Evolutionary conservation across 2,888 invertebrate species (phyloP), one percentile per base, ranked within the genome.

Genomic region (Allophyes oxyacanthae): DNA sequence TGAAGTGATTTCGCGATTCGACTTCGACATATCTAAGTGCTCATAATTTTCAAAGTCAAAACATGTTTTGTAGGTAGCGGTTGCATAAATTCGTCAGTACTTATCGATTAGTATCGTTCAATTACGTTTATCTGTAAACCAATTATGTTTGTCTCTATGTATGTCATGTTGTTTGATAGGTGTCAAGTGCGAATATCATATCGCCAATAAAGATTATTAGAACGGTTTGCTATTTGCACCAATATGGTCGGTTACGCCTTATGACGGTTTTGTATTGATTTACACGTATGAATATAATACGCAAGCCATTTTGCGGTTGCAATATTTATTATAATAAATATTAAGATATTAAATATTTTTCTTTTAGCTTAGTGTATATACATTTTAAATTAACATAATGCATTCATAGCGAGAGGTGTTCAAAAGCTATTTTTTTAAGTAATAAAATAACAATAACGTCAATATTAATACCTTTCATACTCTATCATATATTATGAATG

Each of bases 51-150:
- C 36, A 60, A 57, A 67, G 33, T 26, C 34, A 49, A 48, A 2
- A 37, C 33, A 32, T 37, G 34, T 53, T 56, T 20, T 38, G 14
- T 34, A 54, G 15, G 14, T 34, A 54, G 15, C 14, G 11, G 20
- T 69, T 76, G 51, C 52, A 51, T 57, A 63, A 64, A 50, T 67
- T 49, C 30, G 13, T 55, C 28, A 45, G 56, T 33, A 43, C 15
- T n/a, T n/a, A 26, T 38, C 14, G 41, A 7, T 26, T 52, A n/a
- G 9, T 6, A 20, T 20, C 20, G 4, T 65, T 67, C 64, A 66
- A 73, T 75, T 70, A 61, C 52, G 55, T 70, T 76, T 78, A 66
- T 75, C 75, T 54, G 56, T 48, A 62, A 65, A 65, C 59, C 70
- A 72, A 74, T 79, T 76, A 72, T 53, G 48, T 66, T 70, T 70